phyloP scores from a whole-genome alignment of 1,140 invertebrate genomes.

The Alviniconcha marisindica region DNA sequence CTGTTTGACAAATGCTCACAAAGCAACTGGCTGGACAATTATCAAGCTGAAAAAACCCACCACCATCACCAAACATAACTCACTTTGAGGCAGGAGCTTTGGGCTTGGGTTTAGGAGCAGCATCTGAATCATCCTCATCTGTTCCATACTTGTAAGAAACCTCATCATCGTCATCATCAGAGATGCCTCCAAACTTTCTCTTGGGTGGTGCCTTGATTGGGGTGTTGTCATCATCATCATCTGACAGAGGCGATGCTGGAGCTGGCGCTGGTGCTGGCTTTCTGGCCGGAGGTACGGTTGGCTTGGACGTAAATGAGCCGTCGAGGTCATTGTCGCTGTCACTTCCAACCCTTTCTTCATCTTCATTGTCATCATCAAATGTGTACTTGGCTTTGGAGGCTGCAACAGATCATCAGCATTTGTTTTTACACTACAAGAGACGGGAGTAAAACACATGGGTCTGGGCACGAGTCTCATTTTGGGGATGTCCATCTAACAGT shows the following conservation, averaged over 20 bases:
- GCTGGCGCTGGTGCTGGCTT: conserved; percentile 21
- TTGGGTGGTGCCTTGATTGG: conserved; percentile 24
- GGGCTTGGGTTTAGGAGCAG: conserved; percentile 33
- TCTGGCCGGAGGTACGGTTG: not conserved
- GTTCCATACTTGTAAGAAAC: conserved; percentile 12
- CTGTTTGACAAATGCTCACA: too few relatives aligned
- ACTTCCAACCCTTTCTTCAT: conserved; percentile 26
- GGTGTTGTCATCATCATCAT: conserved; percentile 6
- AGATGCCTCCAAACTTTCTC: conserved; percentile 1
- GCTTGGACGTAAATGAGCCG: not conserved
- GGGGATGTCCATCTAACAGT: too few relatives aligned
- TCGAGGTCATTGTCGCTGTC: conserved; percentile 40
- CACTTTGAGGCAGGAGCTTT: conserved; percentile 23
- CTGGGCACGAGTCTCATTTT: too few relatives aligned
- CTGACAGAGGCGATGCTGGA: conserved; percentile 4
- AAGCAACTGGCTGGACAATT: too few relatives aligned
- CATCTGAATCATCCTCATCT: conserved; percentile 35
- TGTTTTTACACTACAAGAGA: too few relatives aligned
- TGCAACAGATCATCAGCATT: conserved; percentile 36
- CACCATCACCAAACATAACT: not conserved
- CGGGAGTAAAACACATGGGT: too few relatives aligned
- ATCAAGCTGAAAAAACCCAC: too few relatives aligned
- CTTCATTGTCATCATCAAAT: conserved; percentile 55
- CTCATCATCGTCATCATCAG: conserved; percentile 29
- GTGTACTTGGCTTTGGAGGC: conserved; percentile 57